Evolutionary conservation across 2,797 vertebrate genomes (phyloP), one percentile per base, ranked within the genome.

Genomic region (Lacerta agilis): DNA sequence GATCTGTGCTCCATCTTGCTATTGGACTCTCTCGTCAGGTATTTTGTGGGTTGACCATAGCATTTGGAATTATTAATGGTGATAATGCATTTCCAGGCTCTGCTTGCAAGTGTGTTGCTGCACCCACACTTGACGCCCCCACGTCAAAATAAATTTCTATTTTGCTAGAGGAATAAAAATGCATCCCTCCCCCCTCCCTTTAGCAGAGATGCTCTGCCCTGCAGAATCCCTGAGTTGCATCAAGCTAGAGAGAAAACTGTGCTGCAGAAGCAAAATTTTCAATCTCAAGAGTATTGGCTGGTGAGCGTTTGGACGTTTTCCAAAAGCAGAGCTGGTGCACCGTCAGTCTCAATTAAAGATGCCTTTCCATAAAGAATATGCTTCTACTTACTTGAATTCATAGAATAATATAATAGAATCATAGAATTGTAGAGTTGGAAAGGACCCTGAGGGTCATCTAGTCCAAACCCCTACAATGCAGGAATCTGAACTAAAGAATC

Each of bases 11-110:
- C 93, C 92, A 83, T 0, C 0, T 90, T 89, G 79, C 91, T 95
- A 94, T 85, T 94, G 75, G 58, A 91, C 86, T 92, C 90, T 92
- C 87, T 88, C 91, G 61, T 1, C 88, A 94, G 91, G 88, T 93
- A 83, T 18, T 1, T 86, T 75, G 82, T 43, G 29, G 85, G 88
- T 91, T 93, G 89, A 86, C 93, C 89, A 82, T 55, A 1, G 1
- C 79, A 90, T 45, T 75, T 71, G 75, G 69, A 90, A 88, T 83
- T 76, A 25, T 89, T 6, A 0, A 80, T 61, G 43, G n/a, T 5
- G 27, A 15, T 71, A 29, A 27, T 76, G 78, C 25, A 43, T 90
- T 73, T 82, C 5, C 80, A 5, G 9, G 29, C 33, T 7, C 7
- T 61, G 25, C 33, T 36, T 3, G 29, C 86, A 67, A 13, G 76